phyloP scores from a whole-genome alignment of 2,888 invertebrate species.

The Netelia fuscicornis region DNA sequence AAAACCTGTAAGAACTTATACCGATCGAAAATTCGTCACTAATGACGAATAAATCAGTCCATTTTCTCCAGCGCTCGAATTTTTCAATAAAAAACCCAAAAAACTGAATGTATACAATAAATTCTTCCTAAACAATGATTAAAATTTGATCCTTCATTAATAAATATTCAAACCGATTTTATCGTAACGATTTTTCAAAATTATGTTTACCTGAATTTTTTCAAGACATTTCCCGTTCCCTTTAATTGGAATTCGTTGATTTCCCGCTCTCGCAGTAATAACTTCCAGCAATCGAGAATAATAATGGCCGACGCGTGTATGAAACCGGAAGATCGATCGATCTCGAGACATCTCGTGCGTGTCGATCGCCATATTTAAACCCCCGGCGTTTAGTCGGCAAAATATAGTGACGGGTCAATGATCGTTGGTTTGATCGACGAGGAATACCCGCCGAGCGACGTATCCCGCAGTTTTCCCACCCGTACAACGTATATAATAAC shows the following conservation, averaged over 20 bases:
- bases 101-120: too few species aligned
- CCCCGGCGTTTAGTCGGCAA: constrained; percentile 62
- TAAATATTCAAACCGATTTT: too few species aligned
- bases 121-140: too few species aligned
- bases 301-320: constrained; percentile 44
- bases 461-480: constrained; percentile 68
- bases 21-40: too few species aligned
- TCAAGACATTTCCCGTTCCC: too few species aligned
- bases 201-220: too few species aligned
- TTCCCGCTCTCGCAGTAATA: background rate
- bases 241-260: background rate
- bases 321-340: constrained; percentile 66
- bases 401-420: constrained; percentile 68
- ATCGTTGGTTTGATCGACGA: constrained; percentile 66
- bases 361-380: constrained; percentile 63
- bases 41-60: too few species aligned
- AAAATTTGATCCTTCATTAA: too few species aligned
- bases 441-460: constrained; percentile 60
- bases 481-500: constrained; percentile 45
- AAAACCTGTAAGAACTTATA: too few species aligned
- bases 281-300: background rate
- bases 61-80: too few species aligned
- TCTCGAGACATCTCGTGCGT: constrained; percentile 63
- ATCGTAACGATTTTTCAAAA: too few species aligned
- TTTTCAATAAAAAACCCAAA: too few species aligned